These are phyloP conservation scores for Ptilodon capucinus DNA, from an alignment of 2,888 invertebrate species.

Conservation along the genomic window DNA sequence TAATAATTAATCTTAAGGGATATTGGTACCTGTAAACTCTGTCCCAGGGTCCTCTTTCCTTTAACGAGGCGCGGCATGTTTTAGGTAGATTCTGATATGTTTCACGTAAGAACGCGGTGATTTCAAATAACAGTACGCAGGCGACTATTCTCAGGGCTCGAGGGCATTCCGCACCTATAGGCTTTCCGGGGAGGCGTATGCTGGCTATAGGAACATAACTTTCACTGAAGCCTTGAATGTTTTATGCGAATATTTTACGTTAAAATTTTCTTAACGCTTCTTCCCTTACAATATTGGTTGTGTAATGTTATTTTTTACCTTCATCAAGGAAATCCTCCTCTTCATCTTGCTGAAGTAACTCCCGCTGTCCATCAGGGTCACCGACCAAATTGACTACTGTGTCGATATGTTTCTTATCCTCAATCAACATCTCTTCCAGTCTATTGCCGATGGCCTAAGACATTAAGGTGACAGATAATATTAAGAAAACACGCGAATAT, in stretches of 20 bases:
- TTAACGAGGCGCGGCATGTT: conserved; percentile 85
- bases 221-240: neutral
- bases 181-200: conserved; percentile 82
- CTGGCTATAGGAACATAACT: conserved; percentile 79
- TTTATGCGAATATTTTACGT: no score
- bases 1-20: conserved; percentile 35
- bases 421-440: conserved; percentile 93
- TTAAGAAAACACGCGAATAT: neutral
- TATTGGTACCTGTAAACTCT: conserved; percentile 86
- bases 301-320: conserved; percentile 76
- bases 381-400: conserved; percentile 85
- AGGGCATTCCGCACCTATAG: conserved; percentile 92
- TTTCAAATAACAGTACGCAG: conserved; percentile 97
- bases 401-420: conserved; percentile 89
- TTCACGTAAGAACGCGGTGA: conserved; percentile 97
- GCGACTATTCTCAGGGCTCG: conserved; percentile 95
- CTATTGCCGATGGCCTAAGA: conserved; percentile 90
- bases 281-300: no score
- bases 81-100: conserved; percentile 95
- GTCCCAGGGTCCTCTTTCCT: conserved; percentile 93
- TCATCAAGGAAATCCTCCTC: conserved; percentile 99
- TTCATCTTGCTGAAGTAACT: conserved; percentile 91
- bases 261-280: no score
- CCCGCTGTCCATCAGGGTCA: conserved; percentile 91
- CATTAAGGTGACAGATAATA: neutral